Evolutionary conservation across 2,888 invertebrate species (phyloP), one percentile per base, ranked within the genome.

Genomic region (Clitarchus hookeri): DNA sequence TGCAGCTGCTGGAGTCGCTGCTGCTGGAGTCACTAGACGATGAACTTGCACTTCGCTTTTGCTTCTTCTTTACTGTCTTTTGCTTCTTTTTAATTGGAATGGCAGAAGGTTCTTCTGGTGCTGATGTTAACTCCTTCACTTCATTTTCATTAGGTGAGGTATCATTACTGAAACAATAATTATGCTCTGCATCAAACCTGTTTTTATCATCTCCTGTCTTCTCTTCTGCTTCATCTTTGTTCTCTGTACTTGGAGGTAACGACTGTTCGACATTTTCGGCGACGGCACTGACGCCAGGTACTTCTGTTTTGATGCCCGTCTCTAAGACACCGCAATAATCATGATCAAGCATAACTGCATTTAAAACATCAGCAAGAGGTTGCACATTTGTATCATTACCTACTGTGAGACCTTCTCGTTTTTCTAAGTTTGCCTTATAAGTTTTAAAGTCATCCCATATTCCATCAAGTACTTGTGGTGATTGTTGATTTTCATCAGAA

Each of bases 401-500:
- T 44, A 85, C 83, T 80, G 65, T 84, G 54, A 86, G 87, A 80
- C 80, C 86, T 84, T 91, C 91, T 87, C 90, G 91, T 89, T 94
- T 94, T 88, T 94, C 95, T 87, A 95, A 93, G 90, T 94, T 95
- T 65, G 95, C 95, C 90, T 95, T 95, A 90, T 95, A 96, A 86
- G 94, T 94, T 90, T 95, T 95, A 89, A 96, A 96, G 90, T 96
- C 95, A 90, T 95, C 95, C 96, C 96, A 96, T 89, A 96, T 95
- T 84, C 95, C 95, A 89, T 95, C 93, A 90, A 95, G 93, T 88
- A 95, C 93, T 87, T 94, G 93, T 23, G 93, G 93, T n/a, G 94
- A 93, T 88, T 94, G 93, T 85, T 86, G 87, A 84, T 77, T 48
- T n/a, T 85, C 83, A 44, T 85, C 85, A 48, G 53, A 82, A n/a